A percentile compares a stretch with the other conserved stretches of the same genome.
These are phyloP conservation scores for Yoshiicerus persimilis DNA, from an alignment of 1,140 invertebrate species.

Conservation along the genomic window DNA sequence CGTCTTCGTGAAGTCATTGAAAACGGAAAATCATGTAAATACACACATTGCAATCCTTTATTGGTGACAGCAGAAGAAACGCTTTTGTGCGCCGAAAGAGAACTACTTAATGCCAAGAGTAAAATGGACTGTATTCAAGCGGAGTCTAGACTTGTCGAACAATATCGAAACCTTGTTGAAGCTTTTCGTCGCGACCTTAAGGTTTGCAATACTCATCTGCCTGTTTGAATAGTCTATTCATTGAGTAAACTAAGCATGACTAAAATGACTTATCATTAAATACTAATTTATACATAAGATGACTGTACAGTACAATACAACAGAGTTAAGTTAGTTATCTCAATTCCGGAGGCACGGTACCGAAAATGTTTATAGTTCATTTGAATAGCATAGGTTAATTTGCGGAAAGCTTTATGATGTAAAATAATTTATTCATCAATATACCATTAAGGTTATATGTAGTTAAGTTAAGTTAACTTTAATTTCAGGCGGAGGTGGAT, in stretches of 20 bases:
- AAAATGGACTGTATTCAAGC: constrained; percentile 46
- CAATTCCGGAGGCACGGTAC: no score
- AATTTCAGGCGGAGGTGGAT: constrained; percentile 43
- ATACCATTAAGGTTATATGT: no score
- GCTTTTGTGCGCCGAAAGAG: constrained; percentile 43
- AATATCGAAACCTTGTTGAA: constrained; percentile 45
- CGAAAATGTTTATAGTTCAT: no score
- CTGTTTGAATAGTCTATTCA: no score
- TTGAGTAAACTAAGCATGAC: no score
- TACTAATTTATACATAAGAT: no score
- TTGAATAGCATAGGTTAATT: no score
- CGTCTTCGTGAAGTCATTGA: constrained; percentile 47
- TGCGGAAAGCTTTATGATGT: no score
- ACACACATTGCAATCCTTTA: constrained; percentile 46
- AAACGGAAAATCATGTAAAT: constrained; percentile 46
- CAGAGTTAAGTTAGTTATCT: no score
- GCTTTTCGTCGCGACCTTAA: constrained; percentile 48
- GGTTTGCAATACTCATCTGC: background rate
- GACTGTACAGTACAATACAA: no score
- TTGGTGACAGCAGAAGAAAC: constrained; percentile 48
- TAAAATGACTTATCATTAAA: no score
- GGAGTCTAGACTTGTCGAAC: constrained; percentile 46
- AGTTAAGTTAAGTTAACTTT: background rate
- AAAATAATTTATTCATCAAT: no score
- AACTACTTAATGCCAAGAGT: constrained; percentile 43